Conservation (phyloP, 2,797 vertebrate species). For the Heliangelus exortis region DNA sequence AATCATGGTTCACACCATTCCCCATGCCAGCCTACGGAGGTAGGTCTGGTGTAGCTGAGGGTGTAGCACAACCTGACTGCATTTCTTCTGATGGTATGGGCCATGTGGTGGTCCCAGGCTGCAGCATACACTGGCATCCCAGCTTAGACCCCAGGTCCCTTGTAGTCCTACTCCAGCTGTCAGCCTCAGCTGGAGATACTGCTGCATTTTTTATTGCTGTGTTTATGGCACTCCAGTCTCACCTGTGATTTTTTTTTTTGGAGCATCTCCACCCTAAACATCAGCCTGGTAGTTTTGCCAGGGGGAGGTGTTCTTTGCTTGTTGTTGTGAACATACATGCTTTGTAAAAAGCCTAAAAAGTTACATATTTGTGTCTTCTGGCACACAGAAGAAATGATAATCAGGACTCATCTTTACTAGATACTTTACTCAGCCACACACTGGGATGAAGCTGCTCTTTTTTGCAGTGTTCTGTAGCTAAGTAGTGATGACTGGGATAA, state of each 20-base stretch:
- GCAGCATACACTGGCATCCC: background rate
- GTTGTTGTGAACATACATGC: background rate
- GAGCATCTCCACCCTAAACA: background rate
- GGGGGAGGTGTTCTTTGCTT: background rate
- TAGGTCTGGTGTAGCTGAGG: background rate
- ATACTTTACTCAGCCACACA: background rate
- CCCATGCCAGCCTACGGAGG: background rate
- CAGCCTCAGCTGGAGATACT: background rate
- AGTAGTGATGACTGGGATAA: fast-evolving
- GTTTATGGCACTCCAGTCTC: background rate
- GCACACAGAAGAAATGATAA: background rate
- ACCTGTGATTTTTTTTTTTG: background rate
- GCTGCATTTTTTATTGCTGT: background rate
- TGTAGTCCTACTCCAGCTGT: background rate
- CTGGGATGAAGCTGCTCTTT: background rate
- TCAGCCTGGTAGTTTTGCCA: background rate
- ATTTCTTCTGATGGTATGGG: background rate
- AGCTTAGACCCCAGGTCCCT: background rate
- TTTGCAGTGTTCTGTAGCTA: background rate
- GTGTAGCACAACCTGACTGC: background rate
- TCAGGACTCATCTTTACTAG: background rate
- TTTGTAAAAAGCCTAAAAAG: background rate
- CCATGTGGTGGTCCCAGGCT: background rate
- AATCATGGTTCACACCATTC: background rate
- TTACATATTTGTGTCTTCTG: background rate